Evolutionary conservation across 2,888 invertebrate species (phyloP).

Genomic region (Nemapogon koenigi): DNA sequence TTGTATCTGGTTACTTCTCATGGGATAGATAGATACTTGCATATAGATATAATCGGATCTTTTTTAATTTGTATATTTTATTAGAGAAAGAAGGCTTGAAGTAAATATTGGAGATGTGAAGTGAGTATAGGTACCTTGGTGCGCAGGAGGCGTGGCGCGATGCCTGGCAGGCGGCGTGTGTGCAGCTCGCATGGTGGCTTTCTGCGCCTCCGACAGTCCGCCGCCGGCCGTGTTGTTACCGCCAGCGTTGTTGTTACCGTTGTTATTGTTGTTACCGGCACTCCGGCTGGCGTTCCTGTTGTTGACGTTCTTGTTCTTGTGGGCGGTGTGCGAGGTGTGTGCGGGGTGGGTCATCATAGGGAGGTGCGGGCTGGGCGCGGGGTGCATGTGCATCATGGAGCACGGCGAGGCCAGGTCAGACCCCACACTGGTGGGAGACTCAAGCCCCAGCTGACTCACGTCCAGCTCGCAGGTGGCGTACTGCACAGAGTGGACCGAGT

Average conservation of each 20-base stretch:
- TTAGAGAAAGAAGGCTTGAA: too few relatives aligned
- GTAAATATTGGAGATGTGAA: too few relatives aligned
- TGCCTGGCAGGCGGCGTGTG: constrained; percentile 42
- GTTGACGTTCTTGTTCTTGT: constrained; percentile 55
- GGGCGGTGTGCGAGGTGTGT: constrained; percentile 24
- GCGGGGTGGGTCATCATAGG: constrained; percentile 58
- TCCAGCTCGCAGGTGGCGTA: constrained; percentile 84
- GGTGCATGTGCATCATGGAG: constrained; percentile 69
- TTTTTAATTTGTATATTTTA: too few relatives aligned
- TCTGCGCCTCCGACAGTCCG: constrained; percentile 13
- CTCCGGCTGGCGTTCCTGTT: constrained; percentile 37
- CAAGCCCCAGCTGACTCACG: constrained; percentile 82
- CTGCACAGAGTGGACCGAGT: constrained; percentile 81
- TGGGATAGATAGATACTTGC: too few relatives aligned
- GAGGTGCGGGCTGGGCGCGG: constrained; percentile 65
- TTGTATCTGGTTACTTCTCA: too few relatives aligned
- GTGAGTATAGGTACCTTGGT: constrained; percentile 21
- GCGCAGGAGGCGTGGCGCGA: constrained; percentile 49
- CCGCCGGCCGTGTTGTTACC: constrained; percentile 16
- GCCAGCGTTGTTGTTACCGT: constrained; percentile 19
- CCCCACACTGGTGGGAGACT: constrained; percentile 88
- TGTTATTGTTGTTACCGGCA: constrained; percentile 24
- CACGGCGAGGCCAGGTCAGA: constrained; percentile 85
- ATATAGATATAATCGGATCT: too few relatives aligned
- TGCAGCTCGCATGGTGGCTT: constrained; percentile 30